Conservation (phyloP, 2,888 invertebrate species). For the Andrena praecox region DNA sequence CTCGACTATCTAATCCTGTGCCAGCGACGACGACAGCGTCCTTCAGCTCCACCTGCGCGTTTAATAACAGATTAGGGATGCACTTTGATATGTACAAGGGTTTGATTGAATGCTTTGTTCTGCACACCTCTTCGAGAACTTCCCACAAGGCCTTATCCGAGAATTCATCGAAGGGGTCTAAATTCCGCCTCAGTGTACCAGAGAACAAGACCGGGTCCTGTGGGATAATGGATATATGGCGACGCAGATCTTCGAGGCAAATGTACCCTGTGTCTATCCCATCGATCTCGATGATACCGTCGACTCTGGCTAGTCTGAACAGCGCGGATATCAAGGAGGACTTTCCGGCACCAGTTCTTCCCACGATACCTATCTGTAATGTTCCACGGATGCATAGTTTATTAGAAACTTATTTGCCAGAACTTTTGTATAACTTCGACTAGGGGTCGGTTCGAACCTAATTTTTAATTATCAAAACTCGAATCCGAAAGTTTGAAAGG, state of each 20-base stretch:
- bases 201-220: constrained; percentile 90
- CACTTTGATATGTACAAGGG: background rate
- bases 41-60: constrained; percentile 90
- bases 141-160: constrained; percentile 86
- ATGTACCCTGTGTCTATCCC: constrained; percentile 86
- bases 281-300: constrained; percentile 88
- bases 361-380: constrained; percentile 88
- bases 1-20: constrained; percentile 89
- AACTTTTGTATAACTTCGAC: background rate
- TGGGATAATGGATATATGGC: constrained; percentile 88
- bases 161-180: constrained; percentile 89
- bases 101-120: background rate
- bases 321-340: constrained; percentile 90
- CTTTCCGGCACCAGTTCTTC: constrained; percentile 92
- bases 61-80: constrained; percentile 7
- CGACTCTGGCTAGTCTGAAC: constrained; percentile 88
- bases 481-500: no score
- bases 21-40: constrained; percentile 87
- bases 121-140: constrained; percentile 86
- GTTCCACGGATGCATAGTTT: background rate
- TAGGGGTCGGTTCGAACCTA: no score
- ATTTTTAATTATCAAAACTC: no score
- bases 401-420: background rate
- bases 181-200: constrained; percentile 88
- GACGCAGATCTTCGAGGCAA: constrained; percentile 87